These are phyloP conservation scores for Xiphorhynchus elegans DNA, from an alignment of 2,113 vertebrate genomes.

Conservation along the genomic window DNA sequence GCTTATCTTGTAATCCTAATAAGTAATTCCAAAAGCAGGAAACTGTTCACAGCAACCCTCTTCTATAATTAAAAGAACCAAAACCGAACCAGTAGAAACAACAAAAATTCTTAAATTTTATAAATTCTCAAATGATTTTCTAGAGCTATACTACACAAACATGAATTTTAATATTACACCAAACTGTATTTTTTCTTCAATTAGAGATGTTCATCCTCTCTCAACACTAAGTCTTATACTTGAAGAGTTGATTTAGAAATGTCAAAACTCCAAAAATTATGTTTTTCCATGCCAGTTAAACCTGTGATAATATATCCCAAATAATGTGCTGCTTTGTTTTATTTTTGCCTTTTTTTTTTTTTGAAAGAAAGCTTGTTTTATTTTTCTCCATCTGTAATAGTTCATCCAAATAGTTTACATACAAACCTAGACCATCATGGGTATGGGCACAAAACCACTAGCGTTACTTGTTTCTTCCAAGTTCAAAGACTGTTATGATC, in stretches of 20 bases:
- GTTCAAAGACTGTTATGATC: conserved; percentile 31
- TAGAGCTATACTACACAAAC: not conserved
- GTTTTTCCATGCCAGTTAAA: not conserved
- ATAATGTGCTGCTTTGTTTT: not conserved
- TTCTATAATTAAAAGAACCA: not conserved
- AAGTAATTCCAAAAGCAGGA: not conserved
- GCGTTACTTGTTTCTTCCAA: not conserved
- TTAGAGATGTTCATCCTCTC: not conserved
- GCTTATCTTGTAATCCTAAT: not conserved
- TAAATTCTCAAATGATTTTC: not conserved
- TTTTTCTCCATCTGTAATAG: not conserved
- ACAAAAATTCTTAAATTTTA: conserved; percentile 8
- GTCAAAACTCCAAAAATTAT: not conserved
- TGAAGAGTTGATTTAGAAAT: conserved; percentile 14
- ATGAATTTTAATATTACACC: not conserved
- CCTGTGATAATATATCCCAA: not conserved
- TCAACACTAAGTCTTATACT: not conserved
- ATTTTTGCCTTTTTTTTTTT: not conserved
- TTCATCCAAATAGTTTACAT: not conserved
- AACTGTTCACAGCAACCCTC: not conserved
- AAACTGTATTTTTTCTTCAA: not conserved
- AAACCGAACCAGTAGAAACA: not conserved
- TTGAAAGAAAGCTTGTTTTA: not conserved
- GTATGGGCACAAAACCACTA: not conserved
- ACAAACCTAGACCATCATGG: not conserved